phyloP scores from a whole-genome alignment of 2,888 invertebrate species.

The Pristionchus mayeri region DNA sequence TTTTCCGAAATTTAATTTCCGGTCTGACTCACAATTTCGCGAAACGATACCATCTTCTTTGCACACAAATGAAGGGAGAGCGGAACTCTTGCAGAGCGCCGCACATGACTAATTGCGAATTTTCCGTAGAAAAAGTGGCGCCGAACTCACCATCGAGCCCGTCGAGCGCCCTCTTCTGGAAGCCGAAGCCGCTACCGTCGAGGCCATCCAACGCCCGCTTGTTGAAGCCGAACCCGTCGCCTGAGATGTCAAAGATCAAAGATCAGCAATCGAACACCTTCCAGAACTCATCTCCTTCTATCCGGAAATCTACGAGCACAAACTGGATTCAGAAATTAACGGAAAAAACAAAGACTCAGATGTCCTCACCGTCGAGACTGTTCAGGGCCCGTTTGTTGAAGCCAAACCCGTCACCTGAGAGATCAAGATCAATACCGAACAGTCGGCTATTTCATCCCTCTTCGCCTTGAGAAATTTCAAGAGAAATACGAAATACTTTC shows the following conservation, averaged over 20 bases:
- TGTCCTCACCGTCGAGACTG: conserved; percentile 1
- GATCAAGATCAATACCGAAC: neutral
- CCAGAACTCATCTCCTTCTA: too few relatives aligned
- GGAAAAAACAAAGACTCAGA: neutral
- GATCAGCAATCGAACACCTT: neutral
- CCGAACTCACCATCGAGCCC: neutral
- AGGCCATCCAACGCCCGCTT: conserved; percentile 21
- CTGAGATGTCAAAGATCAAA: neutral
- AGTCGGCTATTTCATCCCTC: too few relatives aligned
- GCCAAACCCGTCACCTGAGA: conserved; percentile 33
- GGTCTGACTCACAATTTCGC: too few relatives aligned
- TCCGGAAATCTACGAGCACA: too few relatives aligned
- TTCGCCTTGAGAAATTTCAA: too few relatives aligned
- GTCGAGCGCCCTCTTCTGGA: conserved; percentile 40
- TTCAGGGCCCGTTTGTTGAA: conserved; percentile 45
- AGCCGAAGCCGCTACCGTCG: conserved; percentile 42
- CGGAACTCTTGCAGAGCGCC: too few relatives aligned
- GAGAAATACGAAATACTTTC: too few relatives aligned
- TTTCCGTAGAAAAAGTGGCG: neutral
- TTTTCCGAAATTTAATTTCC: too few relatives aligned
- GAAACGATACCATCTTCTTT: too few relatives aligned
- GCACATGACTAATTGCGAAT: too few relatives aligned
- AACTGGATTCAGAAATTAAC: too few relatives aligned
- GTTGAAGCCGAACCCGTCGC: conserved; percentile 43
- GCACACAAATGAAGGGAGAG: too few relatives aligned